Evolutionary conservation across 2,113 vertebrate species (phyloP), one percentile per base, ranked within the genome.

Genomic region (Datnioides undecimradiatus): DNA sequence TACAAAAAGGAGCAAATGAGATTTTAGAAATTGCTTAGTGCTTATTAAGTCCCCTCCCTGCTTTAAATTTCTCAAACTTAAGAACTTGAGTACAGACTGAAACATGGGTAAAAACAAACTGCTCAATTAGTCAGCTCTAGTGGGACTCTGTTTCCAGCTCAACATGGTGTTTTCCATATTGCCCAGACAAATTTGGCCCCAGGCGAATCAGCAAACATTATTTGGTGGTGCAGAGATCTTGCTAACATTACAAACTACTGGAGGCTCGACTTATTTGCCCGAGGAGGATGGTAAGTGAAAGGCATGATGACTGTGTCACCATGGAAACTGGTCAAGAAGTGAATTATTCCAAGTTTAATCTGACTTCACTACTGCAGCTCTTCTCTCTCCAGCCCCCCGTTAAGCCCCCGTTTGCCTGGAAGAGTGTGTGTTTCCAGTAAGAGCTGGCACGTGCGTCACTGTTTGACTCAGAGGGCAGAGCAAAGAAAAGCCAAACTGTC

Each of bases 311-410:
- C 68, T 68, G 52, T 73, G 63, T 92, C 80, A 46, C 91, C 85
- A 91, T 92, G 84, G 89, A 87, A 92, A 92, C 90, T 67, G 67
- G 48, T 84, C 70, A 80, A 69, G 43, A 51, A 65, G 65, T 65
- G 13, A 82, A 59, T 83, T 74, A 81, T 77, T 83, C 62, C 41
- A 75, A 76, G 79, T 87, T 89, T 67, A 84, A 75, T 67, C 69
- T 83, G 62, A 80, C 82, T 79, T 84, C 43, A 84, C 54, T 55
- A 78, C 38, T 8, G n/a, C 54, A 40, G 12, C 66, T 52, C 71
- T 46, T 29, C 62, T 71, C 49, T 52, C 73, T 45, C 46, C 33
- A 25, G 16, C 60, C 46, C 67, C 54, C 43, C 1, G 5, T 76
- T 73, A 31, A 58, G 45, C 54, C 16, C 16, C 58, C 36, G 6